These are phyloP conservation scores for Lepus europaeus DNA, from an alignment of 2,113 vertebrate species.

Conservation along the genomic window DNA sequence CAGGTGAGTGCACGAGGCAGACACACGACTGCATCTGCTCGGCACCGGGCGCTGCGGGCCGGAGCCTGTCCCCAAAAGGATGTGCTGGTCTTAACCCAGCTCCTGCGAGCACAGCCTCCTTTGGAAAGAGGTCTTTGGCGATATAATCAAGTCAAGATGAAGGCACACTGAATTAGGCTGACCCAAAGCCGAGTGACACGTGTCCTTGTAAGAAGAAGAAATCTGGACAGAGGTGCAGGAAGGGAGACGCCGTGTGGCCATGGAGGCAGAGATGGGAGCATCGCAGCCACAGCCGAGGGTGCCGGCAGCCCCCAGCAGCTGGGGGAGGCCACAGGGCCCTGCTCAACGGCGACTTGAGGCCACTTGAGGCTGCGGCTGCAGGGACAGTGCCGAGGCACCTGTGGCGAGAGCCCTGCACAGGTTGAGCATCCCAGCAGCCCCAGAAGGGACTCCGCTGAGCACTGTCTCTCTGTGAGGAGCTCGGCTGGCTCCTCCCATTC, in stretches of 20 bases:
- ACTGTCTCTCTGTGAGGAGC: background rate
- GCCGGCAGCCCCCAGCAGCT: background rate
- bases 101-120: fast-evolving
- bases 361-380: no score
- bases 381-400: no score
- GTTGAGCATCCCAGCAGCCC: no score
- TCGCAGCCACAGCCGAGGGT: fast-evolving
- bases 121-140: background rate
- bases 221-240: background rate
- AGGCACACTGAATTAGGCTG: fast-evolving
- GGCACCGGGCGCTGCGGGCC: fast-evolving
- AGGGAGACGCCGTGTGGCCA: no score
- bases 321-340: background rate
- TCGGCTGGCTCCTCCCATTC: background rate
- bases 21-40: fast-evolving
- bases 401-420: no score
- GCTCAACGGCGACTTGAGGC: no score
- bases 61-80: background rate
- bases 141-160: no score
- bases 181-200: background rate
- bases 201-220: background rate
- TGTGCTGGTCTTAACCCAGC: background rate
- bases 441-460: no score
- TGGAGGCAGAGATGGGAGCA: no score
- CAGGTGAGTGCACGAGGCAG: fast-evolving